Evolutionary conservation across 2,797 vertebrate species (phyloP).

Genomic region (Etheostoma perlongum): DNA sequence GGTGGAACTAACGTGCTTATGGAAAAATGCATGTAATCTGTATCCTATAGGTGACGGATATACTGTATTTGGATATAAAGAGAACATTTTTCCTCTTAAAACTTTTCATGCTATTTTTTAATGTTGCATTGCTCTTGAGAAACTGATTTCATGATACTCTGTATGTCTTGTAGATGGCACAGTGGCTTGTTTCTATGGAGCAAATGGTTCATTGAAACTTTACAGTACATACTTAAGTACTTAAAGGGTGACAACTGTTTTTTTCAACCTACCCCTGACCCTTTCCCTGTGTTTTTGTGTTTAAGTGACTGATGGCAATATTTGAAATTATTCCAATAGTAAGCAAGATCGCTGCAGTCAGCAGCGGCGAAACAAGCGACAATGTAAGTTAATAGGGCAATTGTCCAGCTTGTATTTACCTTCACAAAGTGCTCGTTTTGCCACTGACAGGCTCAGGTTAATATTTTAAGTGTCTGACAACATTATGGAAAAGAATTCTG

Average conservation of each 20-base stretch:
- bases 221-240: not conserved
- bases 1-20: slow-evolving; percentile 41
- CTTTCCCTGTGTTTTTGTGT: too few species aligned
- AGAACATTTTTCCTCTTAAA: slow-evolving; percentile 16
- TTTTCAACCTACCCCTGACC: too few species aligned
- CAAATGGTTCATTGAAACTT: not conserved
- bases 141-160: not conserved
- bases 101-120: not conserved
- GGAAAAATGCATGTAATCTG: slow-evolving; percentile 48
- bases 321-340: too few species aligned
- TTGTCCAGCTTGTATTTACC: too few species aligned
- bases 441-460: too few species aligned
- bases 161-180: not conserved
- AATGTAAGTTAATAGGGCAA: too few species aligned
- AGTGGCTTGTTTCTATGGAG: not conserved
- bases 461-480: too few species aligned
- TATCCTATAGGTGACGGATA: slow-evolving; percentile 25
- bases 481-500: too few species aligned
- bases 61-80: slow-evolving; percentile 10
- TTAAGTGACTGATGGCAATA: too few species aligned
- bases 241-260: not conserved
- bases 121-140: not conserved
- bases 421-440: too few species aligned
- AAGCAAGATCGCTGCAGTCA: too few species aligned
- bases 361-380: too few species aligned